phyloP scores from a whole-genome alignment of 1,140 invertebrate species.

The Pseudomyrmex pallidus region DNA sequence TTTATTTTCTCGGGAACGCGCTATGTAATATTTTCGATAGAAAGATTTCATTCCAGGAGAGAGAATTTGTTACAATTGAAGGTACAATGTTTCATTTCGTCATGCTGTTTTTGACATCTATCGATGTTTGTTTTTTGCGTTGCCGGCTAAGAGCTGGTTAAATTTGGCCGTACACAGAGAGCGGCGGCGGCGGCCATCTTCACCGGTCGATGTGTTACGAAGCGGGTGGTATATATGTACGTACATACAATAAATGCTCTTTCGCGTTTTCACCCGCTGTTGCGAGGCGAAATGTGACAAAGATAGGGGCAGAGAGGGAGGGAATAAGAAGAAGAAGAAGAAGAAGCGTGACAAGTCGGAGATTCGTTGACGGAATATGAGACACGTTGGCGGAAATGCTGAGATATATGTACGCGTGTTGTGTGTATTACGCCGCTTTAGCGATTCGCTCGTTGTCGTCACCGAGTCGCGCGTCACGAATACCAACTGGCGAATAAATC shows the following conservation, averaged over 20 bases:
- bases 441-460: constrained; percentile 17
- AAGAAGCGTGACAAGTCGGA: neutral
- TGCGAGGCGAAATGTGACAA: no score
- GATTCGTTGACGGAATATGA: constrained; percentile 1
- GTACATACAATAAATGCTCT: neutral
- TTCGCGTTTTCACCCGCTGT: constrained; percentile 40
- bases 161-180: neutral
- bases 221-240: neutral
- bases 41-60: neutral
- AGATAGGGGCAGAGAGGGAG: neutral
- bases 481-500: neutral
- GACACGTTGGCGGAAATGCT: constrained; percentile 11
- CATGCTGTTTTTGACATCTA: neutral
- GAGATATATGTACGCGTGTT: no score
- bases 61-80: neutral
- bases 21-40: neutral
- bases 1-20: neutral
- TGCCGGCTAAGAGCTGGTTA: constrained; percentile 14
- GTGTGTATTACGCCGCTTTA: neutral
- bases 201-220: constrained; percentile 47
- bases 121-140: constrained; percentile 28
- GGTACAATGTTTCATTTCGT: neutral
- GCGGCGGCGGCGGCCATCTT: constrained; percentile 41
- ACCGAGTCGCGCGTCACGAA: constrained; percentile 12
- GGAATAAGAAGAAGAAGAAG: no score